Conservation (phyloP, 1,140 invertebrate species). For the Uloborus diversus region DNA sequence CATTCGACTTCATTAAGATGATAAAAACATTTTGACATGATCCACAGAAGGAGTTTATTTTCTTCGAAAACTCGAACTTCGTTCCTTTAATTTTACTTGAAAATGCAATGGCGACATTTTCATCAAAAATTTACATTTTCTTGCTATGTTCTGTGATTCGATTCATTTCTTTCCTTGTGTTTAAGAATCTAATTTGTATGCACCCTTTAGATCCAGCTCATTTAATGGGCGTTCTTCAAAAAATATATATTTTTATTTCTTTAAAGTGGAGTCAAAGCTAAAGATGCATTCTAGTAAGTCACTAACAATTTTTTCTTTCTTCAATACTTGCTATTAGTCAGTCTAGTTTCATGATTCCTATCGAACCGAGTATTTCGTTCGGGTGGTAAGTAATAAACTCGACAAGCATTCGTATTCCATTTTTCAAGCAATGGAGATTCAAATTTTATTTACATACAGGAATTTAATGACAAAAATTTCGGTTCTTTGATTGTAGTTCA, state of each 20-base stretch:
- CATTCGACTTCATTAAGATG: too few relatives aligned
- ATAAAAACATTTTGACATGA: too few relatives aligned
- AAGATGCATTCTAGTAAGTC: too few relatives aligned
- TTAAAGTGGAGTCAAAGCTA: too few relatives aligned
- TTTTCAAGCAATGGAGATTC: too few relatives aligned
- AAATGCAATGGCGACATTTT: background rate
- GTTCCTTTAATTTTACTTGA: background rate
- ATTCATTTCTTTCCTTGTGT: background rate
- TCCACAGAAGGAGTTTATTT: too few relatives aligned
- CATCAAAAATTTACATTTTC: background rate
- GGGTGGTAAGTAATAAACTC: background rate
- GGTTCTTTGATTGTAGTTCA: too few relatives aligned
- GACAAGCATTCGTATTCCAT: background rate
- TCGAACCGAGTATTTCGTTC: background rate
- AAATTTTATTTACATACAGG: too few relatives aligned
- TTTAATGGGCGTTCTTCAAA: background rate
- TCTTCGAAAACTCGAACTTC: too few relatives aligned
- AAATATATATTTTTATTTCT: background rate
- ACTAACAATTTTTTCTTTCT: too few relatives aligned
- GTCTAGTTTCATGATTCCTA: background rate
- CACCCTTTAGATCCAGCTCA: background rate
- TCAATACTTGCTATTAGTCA: background rate
- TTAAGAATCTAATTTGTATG: background rate
- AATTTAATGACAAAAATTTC: too few relatives aligned
- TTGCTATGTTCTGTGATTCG: background rate